These are phyloP conservation scores for Sebastolobus altivelis DNA, from an alignment of 2,797 vertebrate species.

Conservation along the genomic window DNA sequence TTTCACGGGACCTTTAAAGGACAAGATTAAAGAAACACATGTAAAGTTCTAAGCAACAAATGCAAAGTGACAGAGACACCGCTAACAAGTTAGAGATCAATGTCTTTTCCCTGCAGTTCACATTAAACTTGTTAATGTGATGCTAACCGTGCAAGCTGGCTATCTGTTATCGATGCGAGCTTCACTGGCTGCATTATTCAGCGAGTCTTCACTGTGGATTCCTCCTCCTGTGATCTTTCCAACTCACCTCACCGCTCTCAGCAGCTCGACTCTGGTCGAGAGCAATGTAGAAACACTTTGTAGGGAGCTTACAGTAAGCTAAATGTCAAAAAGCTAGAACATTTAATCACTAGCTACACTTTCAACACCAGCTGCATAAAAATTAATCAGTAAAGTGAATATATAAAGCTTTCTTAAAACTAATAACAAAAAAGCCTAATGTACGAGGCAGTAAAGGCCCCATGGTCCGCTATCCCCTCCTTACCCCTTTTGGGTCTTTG, in stretches of 20 bases:
- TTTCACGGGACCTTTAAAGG: background rate
- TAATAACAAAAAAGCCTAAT: background rate
- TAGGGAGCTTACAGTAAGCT: background rate
- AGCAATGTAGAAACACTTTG: background rate
- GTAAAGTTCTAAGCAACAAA: background rate
- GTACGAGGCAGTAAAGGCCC: background rate
- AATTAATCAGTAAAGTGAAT: background rate
- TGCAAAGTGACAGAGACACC: slow-evolving; percentile 13
- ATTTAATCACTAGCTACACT: background rate
- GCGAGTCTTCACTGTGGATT: background rate
- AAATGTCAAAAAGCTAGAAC: background rate
- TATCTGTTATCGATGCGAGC: slow-evolving; percentile 15
- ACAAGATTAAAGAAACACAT: background rate
- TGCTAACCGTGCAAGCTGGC: slow-evolving; percentile 14
- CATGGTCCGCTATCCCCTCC: slow-evolving; percentile 26
- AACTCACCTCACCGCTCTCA: slow-evolving; percentile 1
- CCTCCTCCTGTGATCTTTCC: background rate
- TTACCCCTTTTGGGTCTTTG: slow-evolving; percentile 95
- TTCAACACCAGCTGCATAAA: background rate
- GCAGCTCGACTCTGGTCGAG: background rate
- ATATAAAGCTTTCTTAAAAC: background rate
- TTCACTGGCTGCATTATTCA: slow-evolving; percentile 25
- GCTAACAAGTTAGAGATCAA: slow-evolving; percentile 24
- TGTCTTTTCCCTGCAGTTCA: background rate
- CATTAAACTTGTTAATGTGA: slow-evolving; percentile 33